phyloP scores from a whole-genome alignment of 2,113 vertebrate species.

The Xiphorhynchus elegans region DNA sequence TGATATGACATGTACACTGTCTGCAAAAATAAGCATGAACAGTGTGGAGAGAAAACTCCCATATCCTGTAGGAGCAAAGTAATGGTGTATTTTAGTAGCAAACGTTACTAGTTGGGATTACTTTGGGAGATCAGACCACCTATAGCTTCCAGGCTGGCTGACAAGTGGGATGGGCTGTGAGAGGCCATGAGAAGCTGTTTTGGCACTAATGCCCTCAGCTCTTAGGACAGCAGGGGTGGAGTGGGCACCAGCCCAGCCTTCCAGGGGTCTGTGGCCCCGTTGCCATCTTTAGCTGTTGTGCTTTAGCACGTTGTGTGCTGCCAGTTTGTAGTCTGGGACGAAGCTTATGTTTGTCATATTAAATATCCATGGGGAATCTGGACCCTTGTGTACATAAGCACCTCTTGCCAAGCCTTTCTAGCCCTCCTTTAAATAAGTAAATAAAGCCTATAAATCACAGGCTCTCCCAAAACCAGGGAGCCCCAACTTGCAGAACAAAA shows the following conservation, averaged over 20 bases:
- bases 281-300: neutral
- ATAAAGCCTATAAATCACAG: neutral
- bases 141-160: neutral
- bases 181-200: neutral
- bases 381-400: neutral
- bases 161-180: neutral
- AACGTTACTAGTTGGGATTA: neutral
- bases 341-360: neutral
- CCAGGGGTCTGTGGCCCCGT: neutral
- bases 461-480: neutral
- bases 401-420: neutral
- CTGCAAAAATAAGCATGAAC: neutral
- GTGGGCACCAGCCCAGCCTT: neutral
- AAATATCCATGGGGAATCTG: neutral
- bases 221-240: neutral
- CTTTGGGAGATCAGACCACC: neutral
- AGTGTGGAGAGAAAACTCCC: fast-evolving
- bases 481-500: neutral
- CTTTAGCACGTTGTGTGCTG: neutral
- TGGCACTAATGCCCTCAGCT: neutral
- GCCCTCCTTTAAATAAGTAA: neutral
- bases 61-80: neutral
- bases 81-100: neutral
- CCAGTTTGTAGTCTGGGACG: neutral
- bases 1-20: neutral